Percentiles rank a stretch among this genome's conserved stretches.
Conservation (phyloP, 37 sponge, comb jelly and placozoan species). For the Aphrocallistes beatrix region DNA sequence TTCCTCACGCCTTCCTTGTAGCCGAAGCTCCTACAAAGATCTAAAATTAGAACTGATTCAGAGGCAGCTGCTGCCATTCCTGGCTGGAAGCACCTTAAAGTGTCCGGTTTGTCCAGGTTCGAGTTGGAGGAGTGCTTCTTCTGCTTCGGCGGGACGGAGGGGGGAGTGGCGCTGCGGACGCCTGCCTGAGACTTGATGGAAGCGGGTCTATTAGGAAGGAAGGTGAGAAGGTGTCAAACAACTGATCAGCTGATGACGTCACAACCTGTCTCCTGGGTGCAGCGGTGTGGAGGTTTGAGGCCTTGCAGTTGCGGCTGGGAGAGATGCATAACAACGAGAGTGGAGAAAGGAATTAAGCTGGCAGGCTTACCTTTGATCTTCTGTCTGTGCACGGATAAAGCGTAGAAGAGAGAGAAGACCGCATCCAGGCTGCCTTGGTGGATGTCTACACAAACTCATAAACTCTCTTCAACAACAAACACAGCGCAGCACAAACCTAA, state of each 20-base stretch:
- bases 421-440: not conserved
- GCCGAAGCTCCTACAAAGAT: not conserved
- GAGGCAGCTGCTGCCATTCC: too few species aligned
- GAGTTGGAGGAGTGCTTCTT: not conserved
- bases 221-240: too few species aligned
- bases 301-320: not conserved
- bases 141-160: constrained; percentile 2
- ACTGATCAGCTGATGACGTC: too few species aligned
- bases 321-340: too few species aligned
- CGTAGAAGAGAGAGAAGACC: not conserved
- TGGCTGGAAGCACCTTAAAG: too few species aligned
- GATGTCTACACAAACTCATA: not conserved
- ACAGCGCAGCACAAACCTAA: not conserved
- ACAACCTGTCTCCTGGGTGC: not conserved
- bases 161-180: not conserved
- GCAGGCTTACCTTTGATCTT: constrained; percentile 12
- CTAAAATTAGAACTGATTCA: too few species aligned
- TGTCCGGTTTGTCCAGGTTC: not conserved
- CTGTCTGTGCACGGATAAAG: not conserved
- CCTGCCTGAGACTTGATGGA: not conserved
- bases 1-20: not conserved
- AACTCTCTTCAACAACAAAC: too few species aligned
- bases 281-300: not conserved
- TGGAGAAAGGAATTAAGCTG: too few species aligned
- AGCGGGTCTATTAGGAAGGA: not conserved